These are phyloP conservation scores for Pangasius krempfi DNA, from an alignment of 2,797 vertebrate species.

Conservation along the genomic window DNA sequence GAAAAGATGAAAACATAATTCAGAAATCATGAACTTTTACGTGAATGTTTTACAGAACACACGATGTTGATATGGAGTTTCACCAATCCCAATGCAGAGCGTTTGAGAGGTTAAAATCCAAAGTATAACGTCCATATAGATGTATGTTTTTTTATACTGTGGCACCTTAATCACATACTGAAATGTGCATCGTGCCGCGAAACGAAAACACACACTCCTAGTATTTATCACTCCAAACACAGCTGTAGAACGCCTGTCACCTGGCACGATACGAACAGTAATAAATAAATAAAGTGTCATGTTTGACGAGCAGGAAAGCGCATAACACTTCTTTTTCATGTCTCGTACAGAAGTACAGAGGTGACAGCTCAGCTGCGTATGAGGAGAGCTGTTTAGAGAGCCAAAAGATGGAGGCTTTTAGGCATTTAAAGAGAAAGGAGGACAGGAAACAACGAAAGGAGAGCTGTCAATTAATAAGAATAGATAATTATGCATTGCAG, in stretches of 20 bases:
- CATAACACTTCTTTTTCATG: not conserved
- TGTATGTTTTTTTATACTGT: not conserved
- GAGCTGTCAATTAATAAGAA: not conserved
- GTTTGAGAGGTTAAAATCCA: not conserved
- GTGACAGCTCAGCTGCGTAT: not conserved
- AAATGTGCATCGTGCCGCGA: not conserved
- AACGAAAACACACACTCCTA: not conserved
- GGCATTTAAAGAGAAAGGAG: not conserved
- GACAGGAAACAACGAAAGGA: not conserved
- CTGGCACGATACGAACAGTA: not conserved
- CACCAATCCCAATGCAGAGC: not conserved
- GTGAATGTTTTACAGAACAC: too few relatives aligned
- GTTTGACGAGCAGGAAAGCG: not conserved
- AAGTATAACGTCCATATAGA: not conserved
- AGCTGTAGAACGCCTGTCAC: not conserved
- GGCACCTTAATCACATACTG: not conserved
- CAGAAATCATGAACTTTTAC: too few relatives aligned
- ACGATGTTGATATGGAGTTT: too few relatives aligned
- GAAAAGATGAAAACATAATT: not conserved
- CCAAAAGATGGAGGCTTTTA: not conserved
- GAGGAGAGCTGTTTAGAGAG: not conserved
- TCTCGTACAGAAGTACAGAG: not conserved
- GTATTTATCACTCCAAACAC: not conserved
- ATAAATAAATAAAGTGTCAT: constrained; percentile 16
- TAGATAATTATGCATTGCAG: not conserved